phyloP scores from a whole-genome alignment of 2,888 invertebrate species.

The Agriopis aurantiaria region DNA sequence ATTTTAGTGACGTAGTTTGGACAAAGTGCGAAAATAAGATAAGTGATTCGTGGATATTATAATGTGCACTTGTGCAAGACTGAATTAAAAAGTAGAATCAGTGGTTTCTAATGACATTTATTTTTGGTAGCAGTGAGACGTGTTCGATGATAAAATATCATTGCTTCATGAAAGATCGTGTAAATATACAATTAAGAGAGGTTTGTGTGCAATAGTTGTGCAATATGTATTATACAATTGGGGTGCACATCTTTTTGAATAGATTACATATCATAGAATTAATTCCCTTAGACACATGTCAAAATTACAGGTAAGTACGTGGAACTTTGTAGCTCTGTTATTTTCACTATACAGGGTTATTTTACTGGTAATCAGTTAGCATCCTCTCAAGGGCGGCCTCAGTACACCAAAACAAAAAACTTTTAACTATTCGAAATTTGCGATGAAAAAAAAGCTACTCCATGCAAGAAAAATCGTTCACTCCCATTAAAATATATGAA shows the following conservation, averaged over 20 bases:
- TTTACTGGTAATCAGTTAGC: too few species aligned
- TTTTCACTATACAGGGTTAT: too few species aligned
- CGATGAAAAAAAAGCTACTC: too few species aligned
- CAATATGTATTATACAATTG: constrained; percentile 22
- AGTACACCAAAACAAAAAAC: too few species aligned
- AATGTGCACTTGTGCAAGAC: constrained; percentile 22
- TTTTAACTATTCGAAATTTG: too few species aligned
- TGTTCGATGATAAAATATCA: not conserved
- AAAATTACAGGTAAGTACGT: too few species aligned
- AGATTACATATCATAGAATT: constrained; percentile 78
- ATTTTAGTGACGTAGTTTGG: too few species aligned
- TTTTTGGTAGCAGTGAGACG: constrained; percentile 4
- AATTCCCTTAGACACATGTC: constrained; percentile 39
- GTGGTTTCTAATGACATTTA: constrained; percentile 18
- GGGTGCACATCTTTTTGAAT: constrained; percentile 55
- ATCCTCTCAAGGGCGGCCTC: too few species aligned
- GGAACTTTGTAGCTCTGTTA: too few species aligned
- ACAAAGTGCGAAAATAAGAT: not conserved
- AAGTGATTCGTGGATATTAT: not conserved
- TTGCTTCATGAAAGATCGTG: constrained; percentile 2
- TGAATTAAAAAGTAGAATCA: constrained; percentile 15
- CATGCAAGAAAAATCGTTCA: too few species aligned
- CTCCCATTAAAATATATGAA: too few species aligned
- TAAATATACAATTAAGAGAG: constrained; percentile 13
- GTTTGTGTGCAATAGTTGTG: constrained; percentile 35